Conservation (phyloP, 2,888 invertebrate species). For the Ichneumoninae sp. region DNA sequence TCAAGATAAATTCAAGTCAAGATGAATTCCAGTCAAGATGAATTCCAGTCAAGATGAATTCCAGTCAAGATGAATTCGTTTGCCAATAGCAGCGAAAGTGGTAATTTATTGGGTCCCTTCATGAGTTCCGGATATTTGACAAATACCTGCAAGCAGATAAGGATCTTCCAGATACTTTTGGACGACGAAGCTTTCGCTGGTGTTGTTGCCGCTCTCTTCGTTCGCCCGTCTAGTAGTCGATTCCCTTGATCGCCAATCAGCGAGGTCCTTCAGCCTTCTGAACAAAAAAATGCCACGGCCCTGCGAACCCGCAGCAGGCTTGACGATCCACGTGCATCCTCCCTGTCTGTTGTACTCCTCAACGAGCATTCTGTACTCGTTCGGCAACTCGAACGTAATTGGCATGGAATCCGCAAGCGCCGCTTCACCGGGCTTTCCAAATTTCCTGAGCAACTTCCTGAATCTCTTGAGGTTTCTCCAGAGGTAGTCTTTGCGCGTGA, state of each 20-base stretch:
- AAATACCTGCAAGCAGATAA: constrained; percentile 86
- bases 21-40: too few species aligned
- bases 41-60: background rate
- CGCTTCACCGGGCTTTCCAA: constrained; percentile 81
- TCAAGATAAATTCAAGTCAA: too few species aligned
- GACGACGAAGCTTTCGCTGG: constrained; percentile 84
- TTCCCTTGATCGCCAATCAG: constrained; percentile 78
- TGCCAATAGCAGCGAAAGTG: background rate
- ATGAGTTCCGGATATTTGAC: background rate
- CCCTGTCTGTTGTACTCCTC: constrained; percentile 86
- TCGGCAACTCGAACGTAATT: constrained; percentile 87
- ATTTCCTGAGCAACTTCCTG: constrained; percentile 77
- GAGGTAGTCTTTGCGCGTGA: constrained; percentile 87
- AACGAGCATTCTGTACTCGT: constrained; percentile 87
- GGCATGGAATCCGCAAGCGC: constrained; percentile 86
- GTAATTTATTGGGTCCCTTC: background rate
- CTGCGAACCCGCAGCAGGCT: constrained; percentile 87
- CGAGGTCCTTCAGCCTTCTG: constrained; percentile 82
- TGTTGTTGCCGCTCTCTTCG: constrained; percentile 45
- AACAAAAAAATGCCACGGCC: constrained; percentile 88
- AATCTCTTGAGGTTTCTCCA: constrained; percentile 86
- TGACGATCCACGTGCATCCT: constrained; percentile 88
- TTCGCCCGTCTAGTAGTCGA: constrained; percentile 54
- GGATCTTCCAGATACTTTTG: constrained; percentile 87
- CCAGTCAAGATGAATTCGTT: background rate